Evolutionary conservation across 2,888 invertebrate genomes (phyloP).

Genomic region (Rhingia campestris): DNA sequence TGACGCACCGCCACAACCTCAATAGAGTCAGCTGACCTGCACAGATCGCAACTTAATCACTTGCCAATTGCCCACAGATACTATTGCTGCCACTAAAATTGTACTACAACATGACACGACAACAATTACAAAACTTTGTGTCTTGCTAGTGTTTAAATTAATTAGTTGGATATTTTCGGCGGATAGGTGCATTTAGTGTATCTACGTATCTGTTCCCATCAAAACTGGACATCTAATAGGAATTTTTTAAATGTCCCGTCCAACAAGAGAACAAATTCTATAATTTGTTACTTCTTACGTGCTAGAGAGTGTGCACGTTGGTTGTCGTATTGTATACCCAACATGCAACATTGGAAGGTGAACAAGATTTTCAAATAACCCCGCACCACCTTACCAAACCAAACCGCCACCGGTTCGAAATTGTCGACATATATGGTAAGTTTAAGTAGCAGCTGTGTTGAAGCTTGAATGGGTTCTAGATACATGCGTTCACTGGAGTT

Average conservation of each 20-base stretch:
- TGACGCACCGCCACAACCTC: slow-evolving; percentile 55
- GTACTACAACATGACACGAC: slow-evolving; percentile 51
- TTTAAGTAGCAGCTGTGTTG: slow-evolving; percentile 46
- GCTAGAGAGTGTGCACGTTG: not conserved
- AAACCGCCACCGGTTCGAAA: not conserved
- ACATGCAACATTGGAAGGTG: slow-evolving; percentile 71
- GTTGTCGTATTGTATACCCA: slow-evolving; percentile 11
- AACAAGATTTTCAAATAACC: slow-evolving; percentile 53
- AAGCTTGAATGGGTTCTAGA: slow-evolving; percentile 45
- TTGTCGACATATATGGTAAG: slow-evolving; percentile 62
- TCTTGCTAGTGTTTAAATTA: slow-evolving; percentile 68
- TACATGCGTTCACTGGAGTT: slow-evolving; percentile 20
- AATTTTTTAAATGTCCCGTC: slow-evolving; percentile 9
- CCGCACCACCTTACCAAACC: slow-evolving; percentile 7
- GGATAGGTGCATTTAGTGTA: slow-evolving; percentile 16
- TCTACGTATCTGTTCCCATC: slow-evolving; percentile 33
- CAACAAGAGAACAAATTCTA: slow-evolving; percentile 44
- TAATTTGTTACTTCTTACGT: slow-evolving; percentile 36
- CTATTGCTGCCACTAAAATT: slow-evolving; percentile 22
- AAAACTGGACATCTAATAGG: slow-evolving; percentile 42
- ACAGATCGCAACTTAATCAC: slow-evolving; percentile 43
- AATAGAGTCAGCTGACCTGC: slow-evolving; percentile 55
- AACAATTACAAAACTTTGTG: slow-evolving; percentile 67
- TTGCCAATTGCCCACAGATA: not conserved
- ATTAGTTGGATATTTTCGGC: slow-evolving; percentile 35